Evolutionary conservation across 2,888 invertebrate genomes (phyloP), one percentile per base, ranked within the genome.

Genomic region (Incurvaria masculella): DNA sequence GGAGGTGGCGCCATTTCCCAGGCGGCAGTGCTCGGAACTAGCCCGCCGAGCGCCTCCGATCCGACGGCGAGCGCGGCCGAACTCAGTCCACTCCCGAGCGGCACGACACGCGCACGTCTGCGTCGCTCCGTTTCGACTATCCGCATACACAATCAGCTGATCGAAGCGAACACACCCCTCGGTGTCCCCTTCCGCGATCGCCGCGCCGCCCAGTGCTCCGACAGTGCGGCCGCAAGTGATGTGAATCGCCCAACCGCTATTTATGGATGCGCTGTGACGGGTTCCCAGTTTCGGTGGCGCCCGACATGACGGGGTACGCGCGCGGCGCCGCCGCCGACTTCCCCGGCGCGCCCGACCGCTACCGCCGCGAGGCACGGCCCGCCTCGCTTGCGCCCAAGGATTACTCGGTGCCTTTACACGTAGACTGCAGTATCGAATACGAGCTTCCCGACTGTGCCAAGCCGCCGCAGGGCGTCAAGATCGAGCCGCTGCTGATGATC

Each of bases 361-460:
- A 67, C 63, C 69, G 72, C 58, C 68, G 72, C 65, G 71, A 73
- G 61, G 65, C 68, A 64, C 74, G 71, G 64, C 72, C 73, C 55
- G 70, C 72, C 64, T 69, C 72, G 65, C 70, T 75, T 61, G 78
- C 81, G 61, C 83, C 84, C 69, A 91, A 90, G 80, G 91, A 92
- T 72, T 91, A 89, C 79, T 87, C 87, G 69, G 85, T 89, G 72
- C 91, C 91, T 63, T 81, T 92, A 68, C 91, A 91, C 80, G 92
- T 92, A 69, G 92, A 92, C 75, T 91, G 91, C 80, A 91, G 91
- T 80, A 91, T 92, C 62, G 92, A 92, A 78, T 92, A 92, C 82
- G 92, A 92, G 81, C 81, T 92, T 70, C 91, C 91, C 63, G 91
- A 91, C 71, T 89, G 90, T 78, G 90, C 91, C 59, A 91, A 91